A percentile compares a stretch with the other conserved stretches of the same genome.
Evolutionary conservation across 2,113 vertebrate species (phyloP).

Genomic region (Dinomys branickii): DNA sequence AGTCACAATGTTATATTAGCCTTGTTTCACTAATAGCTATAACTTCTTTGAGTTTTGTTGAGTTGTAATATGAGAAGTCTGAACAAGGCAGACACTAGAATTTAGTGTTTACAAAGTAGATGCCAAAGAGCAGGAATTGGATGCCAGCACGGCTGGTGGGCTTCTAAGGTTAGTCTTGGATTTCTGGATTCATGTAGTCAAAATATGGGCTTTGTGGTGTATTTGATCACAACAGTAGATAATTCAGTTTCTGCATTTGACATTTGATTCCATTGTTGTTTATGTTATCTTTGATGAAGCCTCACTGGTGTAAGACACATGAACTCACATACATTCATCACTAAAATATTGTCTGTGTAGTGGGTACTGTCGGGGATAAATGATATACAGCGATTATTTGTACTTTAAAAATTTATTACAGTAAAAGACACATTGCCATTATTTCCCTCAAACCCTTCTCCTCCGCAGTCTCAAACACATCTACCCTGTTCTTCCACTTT

Average conservation of each 20-base stretch:
- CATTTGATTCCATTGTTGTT: neutral
- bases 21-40: neutral
- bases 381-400: neutral
- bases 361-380: neutral
- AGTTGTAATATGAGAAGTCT: neutral
- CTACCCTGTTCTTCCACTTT: neutral
- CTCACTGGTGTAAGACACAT: neutral
- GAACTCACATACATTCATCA: neutral
- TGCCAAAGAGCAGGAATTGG: neutral
- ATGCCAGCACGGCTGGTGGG: accelerated
- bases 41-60: neutral
- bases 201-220: accelerated
- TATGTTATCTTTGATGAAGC: neutral
- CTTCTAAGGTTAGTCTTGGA: neutral
- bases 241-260: neutral
- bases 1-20: neutral
- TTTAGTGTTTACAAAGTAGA: neutral
- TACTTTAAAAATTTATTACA: neutral
- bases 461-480: neutral
- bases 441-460: neutral
- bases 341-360: neutral
- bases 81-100: neutral
- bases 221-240: neutral
- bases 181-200: neutral
- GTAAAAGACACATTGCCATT: neutral